Percentiles rank a stretch among this genome's conserved stretches.
Conservation (phyloP, 2,888 invertebrate genomes). For the Sthenelais limicola region DNA sequence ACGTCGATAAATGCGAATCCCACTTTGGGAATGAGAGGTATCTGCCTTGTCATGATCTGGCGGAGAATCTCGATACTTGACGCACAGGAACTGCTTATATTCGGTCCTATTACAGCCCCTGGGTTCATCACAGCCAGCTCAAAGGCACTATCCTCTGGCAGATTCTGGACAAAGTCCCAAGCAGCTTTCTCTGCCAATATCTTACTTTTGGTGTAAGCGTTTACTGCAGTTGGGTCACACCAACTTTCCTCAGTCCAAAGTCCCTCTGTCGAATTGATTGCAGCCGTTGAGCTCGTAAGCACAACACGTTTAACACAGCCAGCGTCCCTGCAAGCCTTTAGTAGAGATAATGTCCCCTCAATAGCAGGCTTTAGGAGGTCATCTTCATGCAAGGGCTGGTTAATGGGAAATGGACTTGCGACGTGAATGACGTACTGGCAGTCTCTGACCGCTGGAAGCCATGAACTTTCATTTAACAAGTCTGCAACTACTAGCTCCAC, state of each 20-base stretch:
- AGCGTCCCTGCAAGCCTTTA: slow-evolving; percentile 73
- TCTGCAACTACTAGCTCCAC: slow-evolving; percentile 26
- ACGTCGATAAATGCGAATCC: slow-evolving; percentile 74
- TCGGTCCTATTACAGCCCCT: slow-evolving; percentile 74
- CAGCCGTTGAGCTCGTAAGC: slow-evolving; percentile 74
- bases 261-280: slow-evolving; percentile 59
- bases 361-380: slow-evolving; percentile 73
- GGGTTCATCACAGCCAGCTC: slow-evolving; percentile 75
- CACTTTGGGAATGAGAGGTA: slow-evolving; percentile 72
- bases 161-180: slow-evolving; percentile 75
- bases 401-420: slow-evolving; percentile 72
- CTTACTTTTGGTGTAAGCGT: slow-evolving; percentile 73
- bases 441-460: slow-evolving; percentile 69
- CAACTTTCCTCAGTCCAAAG: slow-evolving; percentile 45
- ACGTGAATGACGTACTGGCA: slow-evolving; percentile 73
- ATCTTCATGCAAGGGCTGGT: slow-evolving; percentile 68
- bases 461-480: not conserved
- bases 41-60: slow-evolving; percentile 66
- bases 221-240: slow-evolving; percentile 15
- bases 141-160: slow-evolving; percentile 67
- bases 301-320: slow-evolving; percentile 74
- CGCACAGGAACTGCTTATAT: slow-evolving; percentile 49
- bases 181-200: slow-evolving; percentile 75
- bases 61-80: slow-evolving; percentile 65
- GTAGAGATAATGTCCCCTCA: slow-evolving; percentile 73